phyloP scores from a whole-genome alignment of 2,888 invertebrate species.

The Sminthurides aquaticus region DNA sequence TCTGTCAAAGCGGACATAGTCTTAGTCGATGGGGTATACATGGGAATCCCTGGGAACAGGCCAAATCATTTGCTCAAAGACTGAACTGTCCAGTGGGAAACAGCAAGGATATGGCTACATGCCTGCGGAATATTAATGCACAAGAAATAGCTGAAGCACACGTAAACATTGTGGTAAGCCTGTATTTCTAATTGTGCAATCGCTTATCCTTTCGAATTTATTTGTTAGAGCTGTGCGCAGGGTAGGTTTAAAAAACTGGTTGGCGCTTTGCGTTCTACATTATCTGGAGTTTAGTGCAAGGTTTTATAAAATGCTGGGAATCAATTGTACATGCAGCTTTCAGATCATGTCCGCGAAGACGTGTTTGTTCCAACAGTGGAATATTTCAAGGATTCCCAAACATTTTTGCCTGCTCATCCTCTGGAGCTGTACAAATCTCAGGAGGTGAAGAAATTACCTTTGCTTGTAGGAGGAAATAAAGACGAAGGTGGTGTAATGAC shows the following conservation, averaged over 20 bases:
- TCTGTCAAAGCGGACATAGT: not conserved
- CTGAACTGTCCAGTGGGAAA: not conserved
- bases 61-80: not conserved
- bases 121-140: not conserved
- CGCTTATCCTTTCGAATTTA: no score
- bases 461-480: not conserved
- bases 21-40: not conserved
- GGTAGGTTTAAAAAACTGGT: no score
- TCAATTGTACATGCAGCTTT: no score
- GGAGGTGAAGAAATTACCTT: not conserved
- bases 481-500: no score
- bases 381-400: not conserved
- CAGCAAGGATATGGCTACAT: not conserved
- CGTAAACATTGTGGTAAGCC: no score
- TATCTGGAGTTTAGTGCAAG: no score
- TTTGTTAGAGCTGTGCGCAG: no score
- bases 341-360: not conserved
- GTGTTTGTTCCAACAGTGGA: not conserved
- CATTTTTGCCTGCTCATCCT: slow-evolving; percentile 11
- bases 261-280: no score
- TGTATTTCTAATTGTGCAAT: no score
- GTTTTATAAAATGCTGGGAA: no score
- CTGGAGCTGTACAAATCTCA: not conserved
- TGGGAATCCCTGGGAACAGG: not conserved
- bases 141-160: not conserved